Evolutionary conservation across 2,888 invertebrate species (phyloP), one percentile per base, ranked within the genome.

Genomic region (Alentia gelatinosa): DNA sequence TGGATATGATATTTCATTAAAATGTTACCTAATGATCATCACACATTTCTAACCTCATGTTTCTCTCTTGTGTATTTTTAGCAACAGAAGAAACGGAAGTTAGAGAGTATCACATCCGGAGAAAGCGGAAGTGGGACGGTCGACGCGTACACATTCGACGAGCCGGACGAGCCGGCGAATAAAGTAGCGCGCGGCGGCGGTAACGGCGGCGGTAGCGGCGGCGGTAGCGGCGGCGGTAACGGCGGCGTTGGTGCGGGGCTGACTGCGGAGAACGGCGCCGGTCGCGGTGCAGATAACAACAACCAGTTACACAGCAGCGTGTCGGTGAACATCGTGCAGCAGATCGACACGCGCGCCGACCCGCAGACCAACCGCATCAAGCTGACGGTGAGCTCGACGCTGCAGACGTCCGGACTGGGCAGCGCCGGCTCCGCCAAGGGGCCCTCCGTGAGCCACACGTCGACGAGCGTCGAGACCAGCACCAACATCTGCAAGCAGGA

Each of bases 361-460:
- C 98, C 98, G 90, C 98, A 98, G 95, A 98, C 98, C 96, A 98
- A 98, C 98, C 95, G 95, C 90, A 98, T 98, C 93, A 98, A 98
- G 97, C 98, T 98, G 91, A 98, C 98, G 90, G 98, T 98, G 93
- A 98, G 98, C 90, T 94, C 95, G 50, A 94, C 94, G 95, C 98
- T 98, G 33, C 98, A 98, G 96, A 98, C 98, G 96, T 75, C 90
- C 3, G 50, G 50, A 1, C 47, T 42, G 33, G 50, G 12, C 12
- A 42, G 42, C 3, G 30, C 23, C 30, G 30, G n/a, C 5, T 26
- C 56, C 63, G 37, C 35, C 35, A 35, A 35, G 26, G 0, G 39
- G 19, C 39, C 3, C 37, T 5, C 39, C 3, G 39, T 39, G 37
- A 63, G 42, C 47, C 79, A 90, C 40, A 75, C 89, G 12, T 33